Percentiles rank a stretch among this genome's conserved stretches.
Evolutionary conservation across 2,888 invertebrate genomes (phyloP).

Genomic region (Coelopa pilipes): DNA sequence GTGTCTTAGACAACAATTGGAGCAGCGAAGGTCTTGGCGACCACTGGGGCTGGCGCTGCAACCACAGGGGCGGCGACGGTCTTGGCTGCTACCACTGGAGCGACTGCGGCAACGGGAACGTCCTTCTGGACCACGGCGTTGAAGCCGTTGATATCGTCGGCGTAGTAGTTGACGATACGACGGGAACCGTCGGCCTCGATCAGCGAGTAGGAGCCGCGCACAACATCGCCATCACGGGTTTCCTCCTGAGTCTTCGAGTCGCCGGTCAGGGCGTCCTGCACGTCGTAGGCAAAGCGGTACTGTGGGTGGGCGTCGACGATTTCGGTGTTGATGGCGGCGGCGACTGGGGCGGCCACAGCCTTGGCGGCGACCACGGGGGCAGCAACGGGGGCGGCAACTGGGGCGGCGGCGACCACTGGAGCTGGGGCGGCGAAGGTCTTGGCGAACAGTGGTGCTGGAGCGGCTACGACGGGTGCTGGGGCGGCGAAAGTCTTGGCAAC

Average conservation of each 20-base stretch:
- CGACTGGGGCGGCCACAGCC: constrained; percentile 47
- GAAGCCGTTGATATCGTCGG: constrained; percentile 68
- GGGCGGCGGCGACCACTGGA: constrained; percentile 47
- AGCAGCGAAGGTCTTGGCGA: constrained; percentile 56
- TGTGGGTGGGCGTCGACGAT: constrained; percentile 67
- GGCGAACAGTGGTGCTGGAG: constrained; percentile 44
- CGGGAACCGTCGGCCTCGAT: constrained; percentile 68
- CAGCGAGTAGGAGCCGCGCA: constrained; percentile 68
- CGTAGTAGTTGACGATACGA: constrained; percentile 68
- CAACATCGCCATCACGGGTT: constrained; percentile 68
- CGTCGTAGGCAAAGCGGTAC: constrained; percentile 68
- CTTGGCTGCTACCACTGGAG: constrained; percentile 63
- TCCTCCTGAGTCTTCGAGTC: constrained; percentile 69
- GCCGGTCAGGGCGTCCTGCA: constrained; percentile 68
- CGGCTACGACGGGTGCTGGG: constrained; percentile 50
- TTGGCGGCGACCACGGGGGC: constrained; percentile 46
- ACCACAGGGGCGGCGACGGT: constrained; percentile 52
- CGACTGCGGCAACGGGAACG: constrained; percentile 66
- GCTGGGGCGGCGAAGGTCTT: constrained; percentile 49
- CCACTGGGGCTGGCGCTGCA: constrained; percentile 57
- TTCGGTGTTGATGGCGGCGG: constrained; percentile 57
- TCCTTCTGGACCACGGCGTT: constrained; percentile 68
- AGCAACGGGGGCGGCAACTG: constrained; percentile 46
- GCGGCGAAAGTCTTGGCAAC: constrained; percentile 47
- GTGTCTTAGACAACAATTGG: constrained; percentile 57